These are phyloP conservation scores for Sceliomorpha sp. DNA, from an alignment of 2,888 invertebrate genomes.

Conservation along the genomic window DNA sequence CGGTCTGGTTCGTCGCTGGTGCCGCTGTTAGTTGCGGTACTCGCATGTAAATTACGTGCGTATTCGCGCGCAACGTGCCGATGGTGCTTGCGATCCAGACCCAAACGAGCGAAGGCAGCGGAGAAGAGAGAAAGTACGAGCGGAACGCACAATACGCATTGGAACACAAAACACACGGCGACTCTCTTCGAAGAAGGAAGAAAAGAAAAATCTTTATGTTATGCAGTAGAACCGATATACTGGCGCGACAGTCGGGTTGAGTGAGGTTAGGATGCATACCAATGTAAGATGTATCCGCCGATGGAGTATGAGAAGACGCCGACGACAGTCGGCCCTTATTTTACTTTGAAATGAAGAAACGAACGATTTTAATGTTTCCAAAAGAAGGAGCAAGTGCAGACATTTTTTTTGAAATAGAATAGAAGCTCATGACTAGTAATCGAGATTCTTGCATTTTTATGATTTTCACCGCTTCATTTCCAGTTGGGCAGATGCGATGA, in stretches of 20 bases:
- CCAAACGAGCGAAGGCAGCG: not conserved
- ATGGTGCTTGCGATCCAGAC: constrained; percentile 3
- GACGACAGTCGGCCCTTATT: not conserved
- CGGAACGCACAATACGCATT: not conserved
- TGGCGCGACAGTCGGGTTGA: constrained; percentile 8
- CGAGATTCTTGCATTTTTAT: too few relatives aligned
- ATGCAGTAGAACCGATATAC: constrained; percentile 3
- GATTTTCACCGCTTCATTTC: too few relatives aligned
- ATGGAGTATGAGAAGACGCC: not conserved
- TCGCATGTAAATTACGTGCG: constrained; percentile 5
- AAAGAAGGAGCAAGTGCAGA: too few relatives aligned
- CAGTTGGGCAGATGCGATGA: too few relatives aligned
- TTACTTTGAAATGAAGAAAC: not conserved
- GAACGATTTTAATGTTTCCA: not conserved
- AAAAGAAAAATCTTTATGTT: constrained; percentile 3
- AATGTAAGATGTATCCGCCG: not conserved
- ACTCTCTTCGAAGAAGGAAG: constrained; percentile 8
- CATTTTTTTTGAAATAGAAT: too few relatives aligned
- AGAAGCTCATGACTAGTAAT: too few relatives aligned
- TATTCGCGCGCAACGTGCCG: not conserved
- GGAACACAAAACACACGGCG: not conserved
- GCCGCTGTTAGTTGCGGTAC: not conserved
- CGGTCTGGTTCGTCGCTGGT: constrained; percentile 1
- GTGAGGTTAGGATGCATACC: constrained; percentile 10
- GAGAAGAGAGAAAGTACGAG: constrained; percentile 7